Evolutionary conservation across 2,797 vertebrate species (phyloP), one percentile per base, ranked within the genome.

Genomic region (Peromyscus nudipes): DNA sequence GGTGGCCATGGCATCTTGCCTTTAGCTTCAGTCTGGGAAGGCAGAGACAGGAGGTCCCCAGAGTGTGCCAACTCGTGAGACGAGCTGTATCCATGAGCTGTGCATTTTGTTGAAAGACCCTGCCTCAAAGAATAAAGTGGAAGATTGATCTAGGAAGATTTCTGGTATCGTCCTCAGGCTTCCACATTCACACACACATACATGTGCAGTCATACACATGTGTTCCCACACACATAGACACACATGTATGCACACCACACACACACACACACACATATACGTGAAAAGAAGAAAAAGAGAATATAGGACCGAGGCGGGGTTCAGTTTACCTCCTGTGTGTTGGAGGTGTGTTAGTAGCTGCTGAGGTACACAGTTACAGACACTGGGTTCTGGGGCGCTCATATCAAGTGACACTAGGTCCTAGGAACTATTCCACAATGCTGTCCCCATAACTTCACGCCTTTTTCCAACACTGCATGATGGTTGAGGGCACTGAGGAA

Each of bases 401-500:
- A n/a, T 67, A 77, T 64, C 71, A 21, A 1, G 27, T 69, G 19
- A 27, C 67, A 12, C 60, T 81, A 0, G 55, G 9, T 85, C 34
- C 19, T 37, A 4, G 57, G 1, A 7, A 67, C 11, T 82, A 3
- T 65, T 92, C 2, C 57, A 62, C 11, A 88, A 6, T 79, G 27
- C 60, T 89, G 77, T 89, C 60, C 52, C 31, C 8, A 34, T 84
- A 73, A 43, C 8, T 55, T 1, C 73, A 9, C 75, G 94, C 21
- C 13, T 34, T 60, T 62, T 96, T 10, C 76, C 13, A 83, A 17
- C 29, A 40, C 25, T 77, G 1, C 52, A 4, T 60, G 9, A 25
- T 64, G 21, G 21, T 6, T 69, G 73, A 91, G 16, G 46, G 95
- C 92, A 87, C n/a, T 23, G 40, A 94, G 40, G 57, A 13, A 84